phyloP scores from a whole-genome alignment of 2,888 invertebrate species.

The Clunio marinus region DNA sequence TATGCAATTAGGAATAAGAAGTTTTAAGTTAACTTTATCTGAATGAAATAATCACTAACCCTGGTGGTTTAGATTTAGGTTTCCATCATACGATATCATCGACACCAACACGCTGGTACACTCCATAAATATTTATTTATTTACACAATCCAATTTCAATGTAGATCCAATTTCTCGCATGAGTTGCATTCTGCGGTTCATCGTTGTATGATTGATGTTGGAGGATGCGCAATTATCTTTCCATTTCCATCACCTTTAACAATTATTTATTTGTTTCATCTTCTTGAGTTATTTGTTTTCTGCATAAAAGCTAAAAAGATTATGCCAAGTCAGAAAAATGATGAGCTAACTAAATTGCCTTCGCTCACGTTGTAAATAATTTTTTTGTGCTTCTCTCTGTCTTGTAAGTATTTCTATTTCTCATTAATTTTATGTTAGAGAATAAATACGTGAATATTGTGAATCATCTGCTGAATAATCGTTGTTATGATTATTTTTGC shows the following conservation, averaged over 20 bases:
- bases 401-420: no score
- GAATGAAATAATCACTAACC: no score
- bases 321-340: neutral
- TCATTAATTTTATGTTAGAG: no score
- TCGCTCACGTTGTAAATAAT: neutral
- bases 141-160: neutral
- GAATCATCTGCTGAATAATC: neutral
- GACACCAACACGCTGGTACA: neutral
- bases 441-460: neutral
- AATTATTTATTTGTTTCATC: neutral
- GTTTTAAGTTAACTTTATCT: no score
- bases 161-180: slow-evolving; percentile 37
- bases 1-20: no score
- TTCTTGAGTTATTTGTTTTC: neutral
- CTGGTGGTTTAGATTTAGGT: no score
- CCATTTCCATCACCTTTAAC: slow-evolving; percentile 19
- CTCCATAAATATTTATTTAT: neutral
- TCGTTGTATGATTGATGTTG: slow-evolving; percentile 24
- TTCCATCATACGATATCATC: no score
- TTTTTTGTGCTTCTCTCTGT: no score
- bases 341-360: neutral
- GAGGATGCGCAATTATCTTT: slow-evolving; percentile 30
- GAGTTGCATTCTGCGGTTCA: slow-evolving; percentile 34
- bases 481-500: no score
- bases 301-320: neutral